phyloP scores from a whole-genome alignment of 2,797 vertebrate species.

The Crenuchus spilurus region DNA sequence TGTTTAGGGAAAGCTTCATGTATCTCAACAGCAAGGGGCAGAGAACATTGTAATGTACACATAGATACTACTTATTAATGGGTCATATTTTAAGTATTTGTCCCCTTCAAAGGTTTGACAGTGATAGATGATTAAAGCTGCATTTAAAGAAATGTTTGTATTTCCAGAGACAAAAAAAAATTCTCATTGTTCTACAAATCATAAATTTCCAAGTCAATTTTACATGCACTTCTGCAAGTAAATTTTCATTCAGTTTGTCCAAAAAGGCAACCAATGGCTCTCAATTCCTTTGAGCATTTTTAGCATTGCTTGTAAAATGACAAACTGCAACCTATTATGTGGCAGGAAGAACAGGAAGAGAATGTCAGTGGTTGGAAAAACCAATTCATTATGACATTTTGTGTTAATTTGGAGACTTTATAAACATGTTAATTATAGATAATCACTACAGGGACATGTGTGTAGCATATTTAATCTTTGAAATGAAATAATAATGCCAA shows the following conservation, averaged over 20 bases:
- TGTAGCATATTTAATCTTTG: slow-evolving; percentile 42
- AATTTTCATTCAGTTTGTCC: slow-evolving; percentile 1
- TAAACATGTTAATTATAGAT: slow-evolving; percentile 60
- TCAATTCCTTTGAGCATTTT: slow-evolving; percentile 33
- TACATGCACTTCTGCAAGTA: not conserved
- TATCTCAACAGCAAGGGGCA: slow-evolving; percentile 38
- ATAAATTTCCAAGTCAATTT: not conserved
- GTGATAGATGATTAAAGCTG: not conserved
- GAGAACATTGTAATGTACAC: slow-evolving; percentile 5
- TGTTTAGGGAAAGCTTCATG: slow-evolving; percentile 34
- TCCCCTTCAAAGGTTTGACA: not conserved
- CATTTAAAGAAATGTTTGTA: slow-evolving; percentile 3
- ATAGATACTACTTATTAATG: slow-evolving; percentile 35
- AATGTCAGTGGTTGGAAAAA: slow-evolving; percentile 69
- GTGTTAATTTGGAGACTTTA: slow-evolving; percentile 54
- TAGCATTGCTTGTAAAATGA: slow-evolving; percentile 63
- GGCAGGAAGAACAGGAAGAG: slow-evolving; percentile 69
- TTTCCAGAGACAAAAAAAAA: not conserved
- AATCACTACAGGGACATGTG: slow-evolving; percentile 52
- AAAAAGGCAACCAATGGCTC: slow-evolving; percentile 11
- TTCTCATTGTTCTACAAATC: not conserved
- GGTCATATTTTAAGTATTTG: not conserved
- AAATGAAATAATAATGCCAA: slow-evolving; percentile 46
- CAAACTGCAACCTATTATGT: slow-evolving; percentile 71
- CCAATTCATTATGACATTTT: slow-evolving; percentile 57